A percentile compares a stretch with the other conserved stretches of the same genome.
Evolutionary conservation across 2,797 vertebrate genomes (phyloP).

Genomic region (Columba guinea): DNA sequence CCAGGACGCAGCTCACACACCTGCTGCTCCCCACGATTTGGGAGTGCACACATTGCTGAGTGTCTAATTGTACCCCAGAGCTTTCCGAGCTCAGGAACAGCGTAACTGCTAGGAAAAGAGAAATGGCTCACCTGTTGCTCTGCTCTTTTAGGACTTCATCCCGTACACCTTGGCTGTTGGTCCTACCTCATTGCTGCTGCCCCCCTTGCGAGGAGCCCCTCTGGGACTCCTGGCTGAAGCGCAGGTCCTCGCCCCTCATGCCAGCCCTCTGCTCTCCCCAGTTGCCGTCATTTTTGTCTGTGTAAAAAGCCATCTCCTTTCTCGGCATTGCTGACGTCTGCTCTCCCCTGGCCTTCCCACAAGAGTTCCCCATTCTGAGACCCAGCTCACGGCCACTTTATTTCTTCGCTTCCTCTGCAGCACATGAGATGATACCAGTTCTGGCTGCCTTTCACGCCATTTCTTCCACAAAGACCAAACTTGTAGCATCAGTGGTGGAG

Average conservation of each 20-base stretch:
- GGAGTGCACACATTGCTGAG: not conserved
- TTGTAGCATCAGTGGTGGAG: rapidly evolving
- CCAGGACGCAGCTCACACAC: not conserved
- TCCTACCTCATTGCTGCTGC: not conserved
- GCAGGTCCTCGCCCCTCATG: rapidly evolving
- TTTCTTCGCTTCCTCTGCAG: not conserved
- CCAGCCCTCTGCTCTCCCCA: rapidly evolving
- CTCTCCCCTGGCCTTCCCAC: not conserved
- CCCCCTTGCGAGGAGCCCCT: not conserved
- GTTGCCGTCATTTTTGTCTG: not conserved
- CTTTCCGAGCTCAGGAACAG: not conserved
- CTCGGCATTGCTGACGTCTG: not conserved
- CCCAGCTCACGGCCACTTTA: not conserved
- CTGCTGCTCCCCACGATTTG: not conserved
- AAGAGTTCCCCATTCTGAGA: not conserved
- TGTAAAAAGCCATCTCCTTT: not conserved
- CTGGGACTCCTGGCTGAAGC: not conserved
- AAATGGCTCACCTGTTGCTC: not conserved
- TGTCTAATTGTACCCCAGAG: not conserved
- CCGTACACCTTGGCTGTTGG: not conserved
- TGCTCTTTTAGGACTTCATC: not conserved
- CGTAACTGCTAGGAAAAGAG: not conserved
- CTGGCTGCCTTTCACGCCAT: not conserved
- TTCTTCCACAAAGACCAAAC: not conserved
- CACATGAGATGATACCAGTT: rapidly evolving